Base-by-base conservation (phyloP, 2,797 vertebrate genomes). In the Enteromius thamalakanensis region DNA sequence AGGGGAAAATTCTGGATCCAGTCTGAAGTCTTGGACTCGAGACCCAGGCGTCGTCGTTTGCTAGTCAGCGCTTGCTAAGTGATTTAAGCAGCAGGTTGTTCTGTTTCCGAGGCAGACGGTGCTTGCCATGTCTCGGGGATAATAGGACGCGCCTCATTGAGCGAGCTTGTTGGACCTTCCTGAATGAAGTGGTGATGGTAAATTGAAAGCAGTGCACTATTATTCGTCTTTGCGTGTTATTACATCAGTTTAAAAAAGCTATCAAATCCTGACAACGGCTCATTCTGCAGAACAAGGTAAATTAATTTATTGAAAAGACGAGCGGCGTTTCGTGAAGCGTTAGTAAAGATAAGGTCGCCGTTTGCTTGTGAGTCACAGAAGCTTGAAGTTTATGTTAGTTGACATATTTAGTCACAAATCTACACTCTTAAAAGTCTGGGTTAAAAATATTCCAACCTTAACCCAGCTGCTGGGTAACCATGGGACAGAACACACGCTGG, bases 81-180 rank as follows among this genome's bases (percentile, higher is more conserved):
- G 84, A 77, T 81, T 85, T 23, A 40, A 70, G 71, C 69, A 0
- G 40, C 87, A 81, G 85, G 74, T 85, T 23, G 85, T 72, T 85
- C 86, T 70, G 17, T 79, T 88, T 82, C 75, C 1, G 78, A 82
- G 23, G 85, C 87, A 78, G 90, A 89, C 79, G 88, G 83, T 83
- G 6, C 86, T 88, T 87, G 92, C 87, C 87, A 84, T 86, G 90
- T 89, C 76, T 81, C 84, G 75, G 85, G 87, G 89, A 90, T 94
- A 92, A 93, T 92, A 88, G 87, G 91, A 82, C 0, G 83, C 62
- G 91, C 90, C 92, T 93, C 93, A 92, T 93, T 93, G 93, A 92
- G 85, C 92, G 87, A 88, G 89, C 91, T 93, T 93, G 93, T 93
- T 94, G 92, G 91, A 92, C 93, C 90, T 91, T 90, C 89, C 88